Evolutionary conservation across 2,888 invertebrate genomes (phyloP).

Genomic region (Drosophila neotestacea): DNA sequence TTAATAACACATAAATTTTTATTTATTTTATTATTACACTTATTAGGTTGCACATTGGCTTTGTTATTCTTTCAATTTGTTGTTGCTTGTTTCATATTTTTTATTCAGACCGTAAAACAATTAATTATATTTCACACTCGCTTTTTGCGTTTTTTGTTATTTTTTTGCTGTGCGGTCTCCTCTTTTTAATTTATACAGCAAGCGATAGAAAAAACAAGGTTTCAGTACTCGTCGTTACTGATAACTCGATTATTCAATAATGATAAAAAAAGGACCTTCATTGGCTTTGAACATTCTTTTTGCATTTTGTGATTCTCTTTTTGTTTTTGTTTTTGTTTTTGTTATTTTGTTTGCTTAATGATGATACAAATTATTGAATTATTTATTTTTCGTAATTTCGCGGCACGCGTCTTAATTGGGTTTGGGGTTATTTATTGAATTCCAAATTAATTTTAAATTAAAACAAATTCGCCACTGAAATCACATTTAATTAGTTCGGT

Average conservation of each 20-base stretch:
- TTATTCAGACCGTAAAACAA: constrained; percentile 39
- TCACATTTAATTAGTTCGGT: constrained; percentile 69
- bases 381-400: constrained; percentile 49
- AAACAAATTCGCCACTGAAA: constrained; percentile 63
- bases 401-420: constrained; percentile 54
- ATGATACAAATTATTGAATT: constrained; percentile 60
- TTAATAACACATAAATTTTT: constrained; percentile 15
- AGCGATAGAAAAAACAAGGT: constrained; percentile 20
- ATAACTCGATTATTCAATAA: constrained; percentile 58
- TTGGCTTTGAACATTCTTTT: constrained; percentile 24
- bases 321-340: constrained; percentile 25
- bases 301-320: constrained; percentile 14
- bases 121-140: constrained; percentile 59
- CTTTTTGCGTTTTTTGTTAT: constrained; percentile 30
- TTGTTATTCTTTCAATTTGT: constrained; percentile 29
- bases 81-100: constrained; percentile 16
- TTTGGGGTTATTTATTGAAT: constrained; percentile 64
- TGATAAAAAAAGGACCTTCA: constrained; percentile 12
- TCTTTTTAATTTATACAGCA: constrained; percentile 46
- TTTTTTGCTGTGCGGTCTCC: constrained; percentile 19
- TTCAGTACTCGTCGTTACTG: constrained; percentile 33
- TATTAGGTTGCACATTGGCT: constrained; percentile 18
- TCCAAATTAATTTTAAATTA: constrained; percentile 66
- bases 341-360: constrained; percentile 52
- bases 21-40: constrained; percentile 28